Evolutionary conservation across 1,140 invertebrate genomes (phyloP), one percentile per base, ranked within the genome.

Genomic region (Cydia pomonella): DNA sequence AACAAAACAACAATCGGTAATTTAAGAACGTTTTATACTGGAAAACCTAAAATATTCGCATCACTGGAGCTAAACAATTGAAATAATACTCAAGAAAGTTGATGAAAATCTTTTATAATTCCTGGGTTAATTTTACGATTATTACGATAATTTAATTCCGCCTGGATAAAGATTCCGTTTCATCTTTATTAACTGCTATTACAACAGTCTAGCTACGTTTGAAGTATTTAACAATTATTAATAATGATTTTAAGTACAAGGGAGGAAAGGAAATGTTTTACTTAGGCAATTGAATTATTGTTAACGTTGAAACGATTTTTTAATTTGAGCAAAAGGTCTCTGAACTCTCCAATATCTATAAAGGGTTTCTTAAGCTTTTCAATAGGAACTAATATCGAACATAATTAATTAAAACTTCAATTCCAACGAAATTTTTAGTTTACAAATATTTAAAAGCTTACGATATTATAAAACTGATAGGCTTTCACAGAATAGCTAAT

Each of bases 151-250:
- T 66, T 66, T n/a, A 16, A 16, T 21, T 66, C 27, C n/a, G 64
- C 7, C 10, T 38, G 4, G 29, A 27, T 29, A 29, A 66, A 66
- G 33, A 69, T 69, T 41, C 29, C 16, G 16, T 69, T 69, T 18
- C 7, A 18, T 38, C 27, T 69, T 69, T 69, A 69, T 69, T 69
- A 69, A 69, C 64, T 69, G 64, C n/a, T 38, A 66, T 66, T 69
- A 38, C 27, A 38, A 69, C 64, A 69, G 64, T 69, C n/a, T 10
- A 10, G 18, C n/a, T 69, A 38, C 64, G 9, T 69, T 69, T 69
- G 6, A 69, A 69, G 29, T 69, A 38, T 69, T 33, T n/a, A 38
- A 69, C n/a, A 33, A 33, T 69, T 69, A 69, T 41, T 21, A 69
- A 41, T 27, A 64, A 66, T 29, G 9, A 66, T 33, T 44, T 44